These are phyloP conservation scores for Sigmodon hispidus DNA, from an alignment of 2,113 vertebrate species.

Conservation along the genomic window DNA sequence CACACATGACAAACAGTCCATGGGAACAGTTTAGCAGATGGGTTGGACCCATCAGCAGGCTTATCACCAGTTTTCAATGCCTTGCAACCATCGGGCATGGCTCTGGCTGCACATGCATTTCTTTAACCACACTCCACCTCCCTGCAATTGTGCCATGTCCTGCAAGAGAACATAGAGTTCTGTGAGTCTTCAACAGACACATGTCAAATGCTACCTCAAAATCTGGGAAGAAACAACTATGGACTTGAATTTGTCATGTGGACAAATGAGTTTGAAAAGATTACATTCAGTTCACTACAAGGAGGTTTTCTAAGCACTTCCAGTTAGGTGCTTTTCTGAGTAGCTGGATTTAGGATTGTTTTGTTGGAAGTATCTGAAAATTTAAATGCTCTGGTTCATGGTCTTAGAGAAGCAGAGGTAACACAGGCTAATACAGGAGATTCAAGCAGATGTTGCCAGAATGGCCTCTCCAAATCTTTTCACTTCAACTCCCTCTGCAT, in stretches of 20 bases:
- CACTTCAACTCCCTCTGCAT: neutral
- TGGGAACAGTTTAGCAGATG: neutral
- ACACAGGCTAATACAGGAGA: neutral
- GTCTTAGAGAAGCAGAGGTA: neutral
- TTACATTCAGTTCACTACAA: neutral
- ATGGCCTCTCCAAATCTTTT: neutral
- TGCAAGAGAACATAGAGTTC: neutral
- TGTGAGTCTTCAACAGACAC: neutral
- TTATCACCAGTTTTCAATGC: constrained; percentile 21
- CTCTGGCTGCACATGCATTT: neutral
- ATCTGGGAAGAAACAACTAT: neutral
- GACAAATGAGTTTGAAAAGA: neutral
- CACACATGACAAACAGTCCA: neutral
- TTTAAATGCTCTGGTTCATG: neutral
- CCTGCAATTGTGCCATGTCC: neutral
- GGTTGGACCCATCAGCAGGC: neutral
- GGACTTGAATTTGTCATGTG: neutral
- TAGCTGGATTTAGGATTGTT: neutral
- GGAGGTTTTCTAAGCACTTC: neutral
- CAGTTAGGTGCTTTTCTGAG: neutral
- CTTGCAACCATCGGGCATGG: neutral
- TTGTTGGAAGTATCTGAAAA: constrained; percentile 12
- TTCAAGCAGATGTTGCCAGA: neutral
- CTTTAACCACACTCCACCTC: neutral
- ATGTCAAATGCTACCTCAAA: constrained; percentile 7